These are phyloP conservation scores for Drosophila seclusa DNA, from an alignment of 2,888 invertebrate species.

Conservation along the genomic window DNA sequence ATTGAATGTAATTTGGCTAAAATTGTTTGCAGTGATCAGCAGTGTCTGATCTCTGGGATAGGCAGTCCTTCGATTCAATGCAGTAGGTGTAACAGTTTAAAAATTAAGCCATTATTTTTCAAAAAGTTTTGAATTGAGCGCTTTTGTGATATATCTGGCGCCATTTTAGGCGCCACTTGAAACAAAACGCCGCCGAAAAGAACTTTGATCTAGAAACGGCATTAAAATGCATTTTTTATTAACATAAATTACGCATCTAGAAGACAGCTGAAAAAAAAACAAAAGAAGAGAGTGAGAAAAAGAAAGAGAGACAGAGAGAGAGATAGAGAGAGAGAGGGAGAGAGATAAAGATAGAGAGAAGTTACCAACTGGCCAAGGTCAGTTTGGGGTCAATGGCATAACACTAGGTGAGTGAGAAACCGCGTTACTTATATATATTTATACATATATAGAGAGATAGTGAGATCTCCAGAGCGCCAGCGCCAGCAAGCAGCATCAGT, in stretches of 20 bases:
- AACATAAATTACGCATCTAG: constrained; percentile 63
- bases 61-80: constrained; percentile 35
- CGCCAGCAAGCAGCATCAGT: constrained; percentile 50
- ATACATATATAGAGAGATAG: constrained; percentile 13
- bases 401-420: constrained; percentile 46
- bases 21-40: constrained; percentile 75
- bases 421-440: constrained; percentile 4
- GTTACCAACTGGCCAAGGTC: constrained; percentile 59
- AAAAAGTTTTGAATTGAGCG: constrained; percentile 2
- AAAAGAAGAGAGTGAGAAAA: background rate
- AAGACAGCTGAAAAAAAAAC: constrained; percentile 32
- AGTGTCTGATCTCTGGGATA: constrained; percentile 57
- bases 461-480: constrained; percentile 55
- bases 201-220: constrained; percentile 53
- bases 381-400: constrained; percentile 69
- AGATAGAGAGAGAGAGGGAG: background rate
- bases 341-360: background rate
- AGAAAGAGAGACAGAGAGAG: constrained; percentile 7
- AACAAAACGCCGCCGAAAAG: constrained; percentile 50
- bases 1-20: constrained; percentile 82
- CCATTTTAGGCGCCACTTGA: constrained; percentile 79
- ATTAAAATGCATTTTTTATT: constrained; percentile 63
- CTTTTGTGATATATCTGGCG: constrained; percentile 51
- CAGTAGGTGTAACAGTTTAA: constrained; percentile 59
- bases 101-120: constrained; percentile 82